phyloP scores from a whole-genome alignment of 2,888 invertebrate genomes.

The Agrilus mali region DNA sequence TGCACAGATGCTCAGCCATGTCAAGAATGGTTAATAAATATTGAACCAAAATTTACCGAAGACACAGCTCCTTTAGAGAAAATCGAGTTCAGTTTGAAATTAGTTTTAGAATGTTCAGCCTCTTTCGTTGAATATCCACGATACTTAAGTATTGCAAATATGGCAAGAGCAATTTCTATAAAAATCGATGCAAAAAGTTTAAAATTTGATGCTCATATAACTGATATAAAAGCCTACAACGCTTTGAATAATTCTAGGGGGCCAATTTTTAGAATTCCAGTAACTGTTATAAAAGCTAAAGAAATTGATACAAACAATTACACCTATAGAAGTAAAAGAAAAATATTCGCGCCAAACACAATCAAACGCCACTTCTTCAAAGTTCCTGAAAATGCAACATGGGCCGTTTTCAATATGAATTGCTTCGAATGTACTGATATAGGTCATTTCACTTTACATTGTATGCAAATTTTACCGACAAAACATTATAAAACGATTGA shows the following conservation, averaged over 20 bases:
- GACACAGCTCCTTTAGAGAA: constrained; percentile 46
- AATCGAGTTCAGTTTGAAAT: constrained; percentile 71
- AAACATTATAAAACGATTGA: constrained; percentile 67
- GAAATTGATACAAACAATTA: constrained; percentile 31
- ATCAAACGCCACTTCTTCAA: constrained; percentile 75
- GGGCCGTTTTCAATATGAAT: constrained; percentile 48
- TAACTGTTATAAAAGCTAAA: constrained; percentile 76
- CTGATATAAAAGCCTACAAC: constrained; percentile 79
- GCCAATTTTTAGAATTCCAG: constrained; percentile 79
- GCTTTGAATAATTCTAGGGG: constrained; percentile 70
- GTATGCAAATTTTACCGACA: constrained; percentile 72
- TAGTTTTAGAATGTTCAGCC: constrained; percentile 62
- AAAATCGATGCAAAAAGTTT: constrained; percentile 63
- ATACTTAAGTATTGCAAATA: constrained; percentile 76
- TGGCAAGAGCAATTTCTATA: constrained; percentile 58
- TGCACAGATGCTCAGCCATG: constrained; percentile 53
- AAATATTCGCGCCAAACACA: constrained; percentile 68
- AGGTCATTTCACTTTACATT: constrained; percentile 76
- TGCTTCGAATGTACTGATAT: constrained; percentile 50
- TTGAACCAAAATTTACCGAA: constrained; percentile 73
- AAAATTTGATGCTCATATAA: constrained; percentile 63
- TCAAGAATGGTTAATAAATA: constrained; percentile 57
- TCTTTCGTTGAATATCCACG: constrained; percentile 69
- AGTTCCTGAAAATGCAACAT: constrained; percentile 74
- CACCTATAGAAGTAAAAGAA: constrained; percentile 30